Evolutionary conservation across 2,888 invertebrate species (phyloP).

Genomic region (Heliconius erato): DNA sequence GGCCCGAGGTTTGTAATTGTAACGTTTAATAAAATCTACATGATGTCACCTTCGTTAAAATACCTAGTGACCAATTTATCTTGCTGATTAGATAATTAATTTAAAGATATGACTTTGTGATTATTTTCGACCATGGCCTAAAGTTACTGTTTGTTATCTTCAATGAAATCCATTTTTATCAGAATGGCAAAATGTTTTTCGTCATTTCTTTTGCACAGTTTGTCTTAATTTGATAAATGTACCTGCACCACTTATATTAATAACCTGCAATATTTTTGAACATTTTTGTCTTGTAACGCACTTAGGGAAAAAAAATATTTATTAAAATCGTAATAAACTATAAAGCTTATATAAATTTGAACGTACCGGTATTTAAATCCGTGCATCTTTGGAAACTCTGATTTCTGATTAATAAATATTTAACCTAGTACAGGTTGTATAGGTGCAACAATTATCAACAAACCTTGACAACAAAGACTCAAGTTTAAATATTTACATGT

Average conservation of each 20-base stretch:
- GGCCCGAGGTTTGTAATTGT: neutral
- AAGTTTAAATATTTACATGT: slow-evolving; percentile 28
- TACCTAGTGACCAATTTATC: slow-evolving; percentile 27
- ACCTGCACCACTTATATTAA: neutral
- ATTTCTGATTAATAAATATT: too few relatives aligned
- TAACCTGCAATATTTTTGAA: neutral
- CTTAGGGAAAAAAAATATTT: too few relatives aligned
- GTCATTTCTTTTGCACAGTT: neutral
- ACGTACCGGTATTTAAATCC: too few relatives aligned
- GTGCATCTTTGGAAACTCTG: too few relatives aligned
- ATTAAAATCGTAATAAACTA: too few relatives aligned
- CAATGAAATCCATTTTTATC: neutral
- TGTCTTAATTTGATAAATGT: neutral
- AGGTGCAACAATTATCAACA: slow-evolving; percentile 7
- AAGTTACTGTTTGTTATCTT: slow-evolving; percentile 1
- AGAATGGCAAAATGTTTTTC: neutral
- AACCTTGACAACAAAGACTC: slow-evolving; percentile 32
- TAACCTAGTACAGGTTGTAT: neutral
- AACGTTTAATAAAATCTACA: neutral
- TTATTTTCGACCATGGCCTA: slow-evolving; percentile 34
- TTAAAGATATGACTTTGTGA: slow-evolving; percentile 21
- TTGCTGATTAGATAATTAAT: slow-evolving; percentile 30
- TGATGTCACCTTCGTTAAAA: slow-evolving; percentile 23
- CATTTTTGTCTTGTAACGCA: too few relatives aligned
- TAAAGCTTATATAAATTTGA: too few relatives aligned